phyloP scores from a whole-genome alignment of 2,797 vertebrate species.

The Tympanoctomys barrerae region DNA sequence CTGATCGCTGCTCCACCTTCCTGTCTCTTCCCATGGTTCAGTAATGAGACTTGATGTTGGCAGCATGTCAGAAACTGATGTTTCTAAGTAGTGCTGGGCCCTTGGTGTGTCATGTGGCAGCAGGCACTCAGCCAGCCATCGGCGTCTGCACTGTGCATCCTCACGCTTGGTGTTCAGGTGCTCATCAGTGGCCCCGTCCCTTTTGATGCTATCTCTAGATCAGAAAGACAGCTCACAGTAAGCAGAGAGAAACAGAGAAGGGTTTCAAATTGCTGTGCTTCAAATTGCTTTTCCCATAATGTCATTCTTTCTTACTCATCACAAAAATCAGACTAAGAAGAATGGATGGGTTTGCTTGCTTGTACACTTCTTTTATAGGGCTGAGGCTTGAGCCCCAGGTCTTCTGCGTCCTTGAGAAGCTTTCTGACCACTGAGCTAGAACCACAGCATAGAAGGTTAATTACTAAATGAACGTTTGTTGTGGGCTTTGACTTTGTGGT shows the following conservation, averaged over 20 bases:
- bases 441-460: neutral
- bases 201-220: neutral
- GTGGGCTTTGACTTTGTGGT: neutral
- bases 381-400: neutral
- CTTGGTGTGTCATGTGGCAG: neutral
- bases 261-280: neutral
- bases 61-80: neutral
- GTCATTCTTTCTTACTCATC: conserved; percentile 1
- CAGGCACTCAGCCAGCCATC: neutral
- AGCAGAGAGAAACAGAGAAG: neutral
- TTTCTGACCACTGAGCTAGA: neutral
- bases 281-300: neutral
- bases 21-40: neutral
- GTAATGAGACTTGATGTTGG: neutral
- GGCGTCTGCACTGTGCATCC: neutral
- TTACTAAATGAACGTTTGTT: neutral
- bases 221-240: neutral
- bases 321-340: neutral
- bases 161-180: neutral
- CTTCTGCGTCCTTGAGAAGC: neutral
- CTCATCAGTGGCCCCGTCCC: neutral
- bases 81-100: neutral
- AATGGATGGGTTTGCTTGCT: neutral
- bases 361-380: neutral
- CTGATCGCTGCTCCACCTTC: neutral